Base-by-base conservation (phyloP, 2,888 invertebrate species). In the Leucophenga montana region DNA sequence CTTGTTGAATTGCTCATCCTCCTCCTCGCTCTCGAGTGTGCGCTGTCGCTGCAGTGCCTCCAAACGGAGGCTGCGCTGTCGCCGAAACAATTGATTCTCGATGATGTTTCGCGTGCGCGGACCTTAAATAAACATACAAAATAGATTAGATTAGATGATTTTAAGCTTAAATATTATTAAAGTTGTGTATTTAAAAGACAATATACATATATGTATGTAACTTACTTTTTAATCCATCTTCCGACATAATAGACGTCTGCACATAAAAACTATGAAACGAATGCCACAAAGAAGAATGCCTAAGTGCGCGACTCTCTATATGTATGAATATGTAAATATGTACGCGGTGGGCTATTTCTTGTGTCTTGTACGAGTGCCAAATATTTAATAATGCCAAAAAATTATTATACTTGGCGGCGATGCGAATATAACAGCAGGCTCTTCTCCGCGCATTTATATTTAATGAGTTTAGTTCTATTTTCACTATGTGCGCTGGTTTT, bases 31-130 rank as follows among this genome's bases (percentile, higher is more conserved):
- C 69, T 75, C 73, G 66, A 77, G 69, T 69, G 83, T 76, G 14
- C 78, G 77, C 59, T 85, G 82, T 31, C 73, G 79, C 31, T 82
- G 84, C 64, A 84, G 69, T 0, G 78, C 78, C 73, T 79, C 81
- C 33, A 84, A 73, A 70, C 83, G 85, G 0, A 87, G 72, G 69
- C 88, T 88, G 22, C 85, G 84, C 73, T 88, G 88, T 0, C 88
- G 84, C 4, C 88, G 86, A 70, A 87, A 88, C 33, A 85, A 72
- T 71, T 82, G 86, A 77, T 88, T 88, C 71, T 86, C 85, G 61
- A 85, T 85, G 59, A 88, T 88, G 68, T 78, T 87, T 70, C 83
- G 77, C 13, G 85, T 86, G 53, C 86, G 83, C 74, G 74, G 84
- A 79, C 73, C 82, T 83, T 73, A 39, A 46, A 8, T 14, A 50